Conservation (phyloP, 1,140 invertebrate species). For the Trialeurodes vaporariorum region DNA sequence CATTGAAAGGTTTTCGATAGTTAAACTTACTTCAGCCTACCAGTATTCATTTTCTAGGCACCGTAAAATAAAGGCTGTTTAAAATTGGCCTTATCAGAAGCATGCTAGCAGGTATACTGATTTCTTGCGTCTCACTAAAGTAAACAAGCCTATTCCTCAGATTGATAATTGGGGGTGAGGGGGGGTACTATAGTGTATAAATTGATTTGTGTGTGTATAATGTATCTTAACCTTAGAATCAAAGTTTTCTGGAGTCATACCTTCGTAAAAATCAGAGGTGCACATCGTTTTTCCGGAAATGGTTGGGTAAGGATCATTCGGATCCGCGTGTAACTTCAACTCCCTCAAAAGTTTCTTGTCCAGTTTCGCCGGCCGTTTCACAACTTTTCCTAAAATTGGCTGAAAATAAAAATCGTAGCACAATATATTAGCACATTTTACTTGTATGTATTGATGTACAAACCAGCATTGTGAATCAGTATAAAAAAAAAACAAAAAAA, state of each 20-base stretch:
- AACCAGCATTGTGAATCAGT: no score
- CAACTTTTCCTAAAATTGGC: conserved; percentile 77
- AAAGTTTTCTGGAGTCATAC: conserved; percentile 35
- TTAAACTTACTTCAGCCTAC: no score
- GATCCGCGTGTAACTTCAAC: conserved; percentile 54
- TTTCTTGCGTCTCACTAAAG: no score
- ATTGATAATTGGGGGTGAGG: conserved; percentile 12
- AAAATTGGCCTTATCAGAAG: no score
- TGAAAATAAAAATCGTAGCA: conserved; percentile 33
- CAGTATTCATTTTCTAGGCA: no score
- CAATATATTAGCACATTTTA: no score
- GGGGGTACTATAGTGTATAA: not conserved
- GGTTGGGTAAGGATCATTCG: conserved; percentile 73
- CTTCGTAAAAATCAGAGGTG: conserved; percentile 96
- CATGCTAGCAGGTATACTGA: no score
- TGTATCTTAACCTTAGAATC: not conserved
- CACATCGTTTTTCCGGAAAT: conserved; percentile 88
- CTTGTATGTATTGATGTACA: no score
- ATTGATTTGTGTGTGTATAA: conserved; percentile 1
- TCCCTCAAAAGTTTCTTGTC: conserved; percentile 69
- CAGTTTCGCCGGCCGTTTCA: conserved; percentile 67
- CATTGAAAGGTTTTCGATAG: no score
- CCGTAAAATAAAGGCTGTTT: no score
- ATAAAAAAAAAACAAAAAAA: no score
- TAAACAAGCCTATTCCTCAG: no score